phyloP scores from a whole-genome alignment of 64 coral and sea anemone genomes.

The Stichodactyla mertensii region DNA sequence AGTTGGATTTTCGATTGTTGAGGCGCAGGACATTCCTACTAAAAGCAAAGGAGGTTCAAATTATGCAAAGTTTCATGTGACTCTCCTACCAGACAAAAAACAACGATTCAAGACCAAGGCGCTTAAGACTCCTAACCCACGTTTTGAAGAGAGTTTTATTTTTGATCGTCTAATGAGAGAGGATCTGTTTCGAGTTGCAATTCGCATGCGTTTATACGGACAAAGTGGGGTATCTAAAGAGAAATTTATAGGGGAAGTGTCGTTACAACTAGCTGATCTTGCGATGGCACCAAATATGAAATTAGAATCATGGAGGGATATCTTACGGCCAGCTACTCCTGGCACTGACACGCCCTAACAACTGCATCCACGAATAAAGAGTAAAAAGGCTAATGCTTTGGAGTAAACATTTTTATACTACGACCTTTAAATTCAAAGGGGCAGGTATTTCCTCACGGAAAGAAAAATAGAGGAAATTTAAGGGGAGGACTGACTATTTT shows the following conservation, averaged over 20 bases:
- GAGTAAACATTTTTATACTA: background rate
- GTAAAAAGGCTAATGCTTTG: background rate
- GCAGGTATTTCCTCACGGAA: background rate
- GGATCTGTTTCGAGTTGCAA: conserved; percentile 77
- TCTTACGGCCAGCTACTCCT: background rate
- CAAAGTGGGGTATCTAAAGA: conserved; percentile 74
- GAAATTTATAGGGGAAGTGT: conserved; percentile 55
- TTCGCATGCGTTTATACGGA: conserved; percentile 72
- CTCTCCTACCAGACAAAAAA: conserved; percentile 54
- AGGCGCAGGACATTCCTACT: conserved; percentile 54
- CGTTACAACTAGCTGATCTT: conserved; percentile 70
- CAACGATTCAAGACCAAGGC: conserved; percentile 86
- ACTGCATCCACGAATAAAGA: background rate
- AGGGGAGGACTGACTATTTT: background rate
- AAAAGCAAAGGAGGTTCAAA: conserved; percentile 59
- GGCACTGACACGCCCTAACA: background rate
- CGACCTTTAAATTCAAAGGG: background rate
- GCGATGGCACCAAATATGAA: conserved; percentile 41
- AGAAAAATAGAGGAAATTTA: background rate
- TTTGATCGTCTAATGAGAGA: conserved; percentile 76
- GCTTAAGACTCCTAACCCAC: conserved; percentile 49
- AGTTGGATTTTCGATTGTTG: conserved; percentile 58
- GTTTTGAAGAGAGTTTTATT: conserved; percentile 77
- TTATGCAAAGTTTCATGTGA: conserved; percentile 61
- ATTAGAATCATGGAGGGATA: conserved; percentile 74